Percentiles rank a stretch among this genome's conserved stretches.
phyloP scores from a whole-genome alignment of 1,140 invertebrate species.

The Octopus sinensis region DNA sequence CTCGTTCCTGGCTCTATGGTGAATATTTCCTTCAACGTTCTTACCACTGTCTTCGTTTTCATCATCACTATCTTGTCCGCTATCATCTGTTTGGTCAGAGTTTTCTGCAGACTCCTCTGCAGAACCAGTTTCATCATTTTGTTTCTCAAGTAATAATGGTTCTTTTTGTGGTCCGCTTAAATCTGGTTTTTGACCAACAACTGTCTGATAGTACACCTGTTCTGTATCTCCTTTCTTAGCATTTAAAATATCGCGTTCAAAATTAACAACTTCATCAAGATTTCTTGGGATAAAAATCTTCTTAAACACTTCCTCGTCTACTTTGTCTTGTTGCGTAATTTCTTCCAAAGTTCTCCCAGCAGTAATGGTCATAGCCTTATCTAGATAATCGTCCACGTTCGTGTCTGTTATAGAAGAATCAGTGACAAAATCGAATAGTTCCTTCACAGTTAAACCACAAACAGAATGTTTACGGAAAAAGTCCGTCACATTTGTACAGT shows the following conservation, averaged over 20 bases:
- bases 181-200: constrained; percentile 79
- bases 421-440: constrained; percentile 94
- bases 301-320: constrained; percentile 72
- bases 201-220: constrained; percentile 76
- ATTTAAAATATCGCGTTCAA: constrained; percentile 72
- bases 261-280: constrained; percentile 85
- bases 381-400: constrained; percentile 70
- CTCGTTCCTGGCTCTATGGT: background rate
- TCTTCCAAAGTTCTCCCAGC: constrained; percentile 43
- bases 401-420: constrained; percentile 77
- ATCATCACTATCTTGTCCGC: background rate
- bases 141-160: constrained; percentile 6
- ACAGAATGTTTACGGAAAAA: constrained; percentile 90
- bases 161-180: constrained; percentile 68
- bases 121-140: background rate
- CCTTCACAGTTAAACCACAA: constrained; percentile 82
- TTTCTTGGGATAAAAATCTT: constrained; percentile 90
- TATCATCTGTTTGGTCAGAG: background rate
- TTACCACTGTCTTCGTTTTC: no score
- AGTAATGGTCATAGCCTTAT: constrained; percentile 53
- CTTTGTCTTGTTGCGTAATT: constrained; percentile 52
- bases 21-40: background rate
- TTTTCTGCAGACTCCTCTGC: background rate
- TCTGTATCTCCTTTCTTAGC: constrained; percentile 64
- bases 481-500: constrained; percentile 89